These are phyloP conservation scores for Equus quagga DNA, from an alignment of 2,113 vertebrate genomes.

Conservation along the genomic window DNA sequence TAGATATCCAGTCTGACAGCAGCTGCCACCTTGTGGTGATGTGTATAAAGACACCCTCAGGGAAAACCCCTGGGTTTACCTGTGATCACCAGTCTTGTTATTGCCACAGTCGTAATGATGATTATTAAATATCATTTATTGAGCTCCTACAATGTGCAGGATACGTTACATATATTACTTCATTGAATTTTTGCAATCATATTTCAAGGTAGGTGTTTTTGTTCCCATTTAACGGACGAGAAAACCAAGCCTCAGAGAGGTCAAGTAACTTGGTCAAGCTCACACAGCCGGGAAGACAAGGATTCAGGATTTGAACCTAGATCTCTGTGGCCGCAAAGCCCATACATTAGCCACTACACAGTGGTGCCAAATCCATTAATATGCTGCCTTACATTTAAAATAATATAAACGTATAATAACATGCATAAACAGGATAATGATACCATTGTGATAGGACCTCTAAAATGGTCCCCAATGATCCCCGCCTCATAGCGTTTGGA, in stretches of 20 bases:
- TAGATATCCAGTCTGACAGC: background rate
- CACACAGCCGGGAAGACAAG: background rate
- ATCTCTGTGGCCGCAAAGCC: background rate
- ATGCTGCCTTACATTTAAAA: background rate
- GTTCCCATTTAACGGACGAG: background rate
- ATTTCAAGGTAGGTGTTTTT: background rate
- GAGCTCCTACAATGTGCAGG: background rate
- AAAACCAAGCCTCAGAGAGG: background rate
- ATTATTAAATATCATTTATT: too few species aligned
- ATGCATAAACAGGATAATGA: background rate
- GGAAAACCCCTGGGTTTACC: background rate
- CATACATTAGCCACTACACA: background rate
- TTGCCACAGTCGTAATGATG: background rate
- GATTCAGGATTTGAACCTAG: background rate
- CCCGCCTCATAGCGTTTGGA: background rate
- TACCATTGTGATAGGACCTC: background rate
- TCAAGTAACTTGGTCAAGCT: background rate
- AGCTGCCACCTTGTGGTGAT: conserved; percentile 58
- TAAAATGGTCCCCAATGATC: background rate
- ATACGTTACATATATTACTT: background rate
- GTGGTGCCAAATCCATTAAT: background rate
- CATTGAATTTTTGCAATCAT: background rate
- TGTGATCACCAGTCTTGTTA: background rate
- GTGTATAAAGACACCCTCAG: background rate
- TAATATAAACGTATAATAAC: background rate